Evolutionary conservation across 2,888 invertebrate genomes (phyloP).

Genomic region (Troides oblongomaculatus): DNA sequence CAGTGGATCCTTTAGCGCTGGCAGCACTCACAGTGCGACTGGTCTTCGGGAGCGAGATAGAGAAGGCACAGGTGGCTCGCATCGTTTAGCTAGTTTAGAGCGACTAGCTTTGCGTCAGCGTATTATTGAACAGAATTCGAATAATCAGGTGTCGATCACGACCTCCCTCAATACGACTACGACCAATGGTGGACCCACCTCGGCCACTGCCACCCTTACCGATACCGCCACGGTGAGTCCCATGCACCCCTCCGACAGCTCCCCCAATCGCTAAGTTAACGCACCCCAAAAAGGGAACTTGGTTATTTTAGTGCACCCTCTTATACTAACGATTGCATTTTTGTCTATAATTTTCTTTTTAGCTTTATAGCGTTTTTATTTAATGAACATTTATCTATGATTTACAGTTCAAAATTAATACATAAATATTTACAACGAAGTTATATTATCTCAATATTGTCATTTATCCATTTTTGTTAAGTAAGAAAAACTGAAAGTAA

Average conservation of each 20-base stretch:
- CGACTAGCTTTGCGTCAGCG: conserved; percentile 90
- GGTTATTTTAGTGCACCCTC: conserved; percentile 59
- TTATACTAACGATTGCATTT: conserved; percentile 15
- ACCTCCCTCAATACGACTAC: conserved; percentile 50
- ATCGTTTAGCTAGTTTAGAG: conserved; percentile 89
- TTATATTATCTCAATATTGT: neutral
- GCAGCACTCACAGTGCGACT: conserved; percentile 75
- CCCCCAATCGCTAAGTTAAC: conserved; percentile 66
- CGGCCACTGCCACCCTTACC: conserved; percentile 76
- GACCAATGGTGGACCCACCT: conserved; percentile 66
- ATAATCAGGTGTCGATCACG: conserved; percentile 69
- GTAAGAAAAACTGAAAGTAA: neutral
- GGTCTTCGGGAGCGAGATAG: conserved; percentile 82
- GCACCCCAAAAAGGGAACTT: conserved; percentile 66
- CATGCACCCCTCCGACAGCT: conserved; percentile 64
- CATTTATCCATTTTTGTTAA: neutral
- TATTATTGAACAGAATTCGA: conserved; percentile 84
- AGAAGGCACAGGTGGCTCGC: conserved; percentile 87
- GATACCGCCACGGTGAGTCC: conserved; percentile 80
- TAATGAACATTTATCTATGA: neutral
- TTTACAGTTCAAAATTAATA: neutral
- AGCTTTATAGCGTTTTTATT: neutral
- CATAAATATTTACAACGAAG: neutral
- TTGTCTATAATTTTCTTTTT: conserved; percentile 13
- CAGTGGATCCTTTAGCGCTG: conserved; percentile 88